Conservation (phyloP, 2,113 vertebrate genomes). For the Alaudala cheleensis region DNA sequence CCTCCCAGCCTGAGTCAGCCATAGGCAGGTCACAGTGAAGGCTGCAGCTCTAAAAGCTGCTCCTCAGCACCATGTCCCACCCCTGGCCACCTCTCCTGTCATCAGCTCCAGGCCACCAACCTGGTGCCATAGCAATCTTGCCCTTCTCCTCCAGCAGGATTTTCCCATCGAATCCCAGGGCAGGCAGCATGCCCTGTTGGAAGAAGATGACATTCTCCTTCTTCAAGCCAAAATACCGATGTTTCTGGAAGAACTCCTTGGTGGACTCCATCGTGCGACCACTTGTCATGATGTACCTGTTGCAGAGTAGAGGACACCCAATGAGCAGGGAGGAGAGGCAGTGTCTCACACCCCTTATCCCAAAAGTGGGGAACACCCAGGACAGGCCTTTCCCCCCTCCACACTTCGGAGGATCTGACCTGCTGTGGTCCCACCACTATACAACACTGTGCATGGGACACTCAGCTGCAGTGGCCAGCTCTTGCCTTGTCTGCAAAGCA, state of each 20-base stretch:
- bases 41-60: background rate
- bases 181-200: slow-evolving; percentile 98
- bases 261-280: slow-evolving; percentile 92
- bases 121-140: slow-evolving; percentile 94
- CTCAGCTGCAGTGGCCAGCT: background rate
- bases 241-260: slow-evolving; percentile 85
- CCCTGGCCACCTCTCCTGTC: fast-evolving
- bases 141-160: slow-evolving; percentile 90
- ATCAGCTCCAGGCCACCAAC: slow-evolving; percentile 52
- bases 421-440: fast-evolving
- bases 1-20: background rate
- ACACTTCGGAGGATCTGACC: background rate
- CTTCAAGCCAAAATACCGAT: slow-evolving; percentile 87
- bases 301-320: background rate
- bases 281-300: slow-evolving; percentile 98
- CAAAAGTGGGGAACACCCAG: fast-evolving
- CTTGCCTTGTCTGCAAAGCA: background rate
- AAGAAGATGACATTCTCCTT: slow-evolving; percentile 89
- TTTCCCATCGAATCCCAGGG: slow-evolving; percentile 90
- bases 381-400: fast-evolving
- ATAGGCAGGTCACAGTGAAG: fast-evolving
- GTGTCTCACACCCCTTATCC: background rate
- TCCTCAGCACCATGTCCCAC: fast-evolving
- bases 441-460: background rate
- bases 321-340: background rate